Evolutionary conservation across 2,888 invertebrate genomes (phyloP).

Genomic region (Lissonota sp.): DNA sequence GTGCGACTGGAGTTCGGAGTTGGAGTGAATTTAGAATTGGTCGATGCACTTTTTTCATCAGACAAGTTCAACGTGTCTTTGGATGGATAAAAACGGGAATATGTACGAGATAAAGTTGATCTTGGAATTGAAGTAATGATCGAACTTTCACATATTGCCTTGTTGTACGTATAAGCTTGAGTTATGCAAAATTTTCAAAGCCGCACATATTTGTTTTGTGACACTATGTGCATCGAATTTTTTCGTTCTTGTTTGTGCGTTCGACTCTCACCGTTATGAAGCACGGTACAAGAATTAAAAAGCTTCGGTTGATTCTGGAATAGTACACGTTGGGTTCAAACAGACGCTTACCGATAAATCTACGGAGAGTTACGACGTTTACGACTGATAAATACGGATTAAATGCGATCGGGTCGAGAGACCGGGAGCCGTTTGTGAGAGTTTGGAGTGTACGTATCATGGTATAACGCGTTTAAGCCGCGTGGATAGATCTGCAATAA

Average conservation of each 20-base stretch:
- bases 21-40: no score
- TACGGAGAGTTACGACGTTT: conserved; percentile 43
- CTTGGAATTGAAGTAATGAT: no score
- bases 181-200: no score
- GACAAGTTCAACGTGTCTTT: no score
- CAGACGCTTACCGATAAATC: conserved; percentile 39
- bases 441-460: not conserved
- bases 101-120: no score
- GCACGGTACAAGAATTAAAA: not conserved
- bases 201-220: not conserved
- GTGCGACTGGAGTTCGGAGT: conserved; percentile 50
- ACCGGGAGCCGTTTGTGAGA: conserved; percentile 9
- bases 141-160: no score
- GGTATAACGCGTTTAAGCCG: conserved; percentile 26
- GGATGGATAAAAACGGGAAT: no score
- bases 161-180: no score
- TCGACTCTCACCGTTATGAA: not conserved
- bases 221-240: not conserved
- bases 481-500: conserved; percentile 31
- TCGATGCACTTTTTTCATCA: no score
- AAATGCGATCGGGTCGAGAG: conserved; percentile 28
- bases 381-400: conserved; percentile 51
- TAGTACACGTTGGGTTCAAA: not conserved
- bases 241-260: not conserved
- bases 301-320: conserved; percentile 7